Evolutionary conservation across 1,140 invertebrate genomes (phyloP).

Genomic region (Drosophila miranda): DNA sequence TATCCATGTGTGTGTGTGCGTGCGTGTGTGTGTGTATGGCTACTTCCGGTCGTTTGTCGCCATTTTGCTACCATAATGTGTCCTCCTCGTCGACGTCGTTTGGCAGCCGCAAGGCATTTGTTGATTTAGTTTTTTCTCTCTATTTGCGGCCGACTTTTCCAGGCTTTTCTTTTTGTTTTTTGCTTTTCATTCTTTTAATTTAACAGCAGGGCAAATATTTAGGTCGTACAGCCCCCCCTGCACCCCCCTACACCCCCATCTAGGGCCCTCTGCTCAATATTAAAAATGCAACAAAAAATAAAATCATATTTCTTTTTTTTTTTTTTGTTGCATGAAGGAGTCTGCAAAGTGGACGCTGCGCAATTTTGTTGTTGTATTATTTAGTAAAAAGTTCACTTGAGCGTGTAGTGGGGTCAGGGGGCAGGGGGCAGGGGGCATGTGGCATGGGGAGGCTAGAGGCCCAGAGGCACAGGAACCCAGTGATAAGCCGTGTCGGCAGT

Average conservation of each 20-base stretch:
- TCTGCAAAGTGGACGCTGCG: slow-evolving; percentile 11
- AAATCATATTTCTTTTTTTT: slow-evolving; percentile 42
- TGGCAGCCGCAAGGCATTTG: slow-evolving; percentile 51
- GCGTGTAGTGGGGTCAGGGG: slow-evolving; percentile 38
- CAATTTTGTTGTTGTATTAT: slow-evolving; percentile 60
- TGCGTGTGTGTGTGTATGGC: slow-evolving; percentile 39
- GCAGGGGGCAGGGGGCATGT: too few relatives aligned
- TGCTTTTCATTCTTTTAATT: slow-evolving; percentile 53
- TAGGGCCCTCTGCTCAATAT: slow-evolving; percentile 35
- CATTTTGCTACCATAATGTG: slow-evolving; percentile 64
- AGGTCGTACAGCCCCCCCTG: slow-evolving; percentile 32
- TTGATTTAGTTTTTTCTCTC: slow-evolving; percentile 58
- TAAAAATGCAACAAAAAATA: slow-evolving; percentile 64
- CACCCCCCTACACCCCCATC: too few relatives aligned
- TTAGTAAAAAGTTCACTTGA: slow-evolving; percentile 65
- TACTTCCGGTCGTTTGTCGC: slow-evolving; percentile 77
- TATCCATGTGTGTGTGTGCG: slow-evolving; percentile 7
- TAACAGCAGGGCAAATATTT: slow-evolving; percentile 73
- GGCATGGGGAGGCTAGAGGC: too few relatives aligned
- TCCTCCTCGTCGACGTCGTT: slow-evolving; percentile 14
- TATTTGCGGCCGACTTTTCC: slow-evolving; percentile 30
- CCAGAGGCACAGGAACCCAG: background rate
- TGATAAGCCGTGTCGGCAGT: slow-evolving; percentile 68
- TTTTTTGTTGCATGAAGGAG: slow-evolving; percentile 7
- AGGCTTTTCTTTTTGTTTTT: slow-evolving; percentile 8